Percentiles rank a stretch among this genome's conserved stretches.
Conservation (phyloP, 2,113 vertebrate species). For the Andinoacara biseriatus region DNA sequence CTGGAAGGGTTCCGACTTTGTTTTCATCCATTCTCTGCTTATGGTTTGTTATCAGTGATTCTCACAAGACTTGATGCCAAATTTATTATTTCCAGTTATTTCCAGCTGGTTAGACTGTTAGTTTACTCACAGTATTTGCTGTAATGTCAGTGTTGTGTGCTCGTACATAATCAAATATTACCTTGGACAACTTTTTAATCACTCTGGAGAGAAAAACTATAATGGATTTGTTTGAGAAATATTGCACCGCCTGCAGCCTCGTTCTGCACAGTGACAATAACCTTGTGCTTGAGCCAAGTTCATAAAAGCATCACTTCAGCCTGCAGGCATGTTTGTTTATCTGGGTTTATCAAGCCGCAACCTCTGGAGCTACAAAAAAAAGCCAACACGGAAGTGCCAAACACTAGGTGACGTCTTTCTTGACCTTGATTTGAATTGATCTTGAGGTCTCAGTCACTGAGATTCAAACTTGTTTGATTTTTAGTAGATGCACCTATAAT, state of each 20-base stretch:
- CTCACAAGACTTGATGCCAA: neutral
- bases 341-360: neutral
- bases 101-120: neutral
- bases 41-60: neutral
- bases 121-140: neutral
- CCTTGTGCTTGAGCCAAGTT: constrained; percentile 7
- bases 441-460: no score
- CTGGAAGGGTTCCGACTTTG: neutral
- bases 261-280: constrained; percentile 4
- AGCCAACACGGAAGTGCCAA: neutral
- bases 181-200: constrained; percentile 6
- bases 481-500: no score
- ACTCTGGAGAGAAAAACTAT: neutral
- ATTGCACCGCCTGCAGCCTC: neutral
- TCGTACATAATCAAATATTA: neutral
- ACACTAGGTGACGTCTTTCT: neutral
- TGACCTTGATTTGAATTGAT: no score
- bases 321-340: neutral
- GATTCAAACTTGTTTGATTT: no score
- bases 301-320: neutral
- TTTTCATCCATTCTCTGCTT: constrained; percentile 6
- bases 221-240: neutral
- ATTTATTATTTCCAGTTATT: no score
- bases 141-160: neutral
- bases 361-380: neutral